Percentiles rank a stretch among this genome's conserved stretches.
phyloP scores from a whole-genome alignment of 23 tunicate genomes.

The Ciona savignyi region DNA sequence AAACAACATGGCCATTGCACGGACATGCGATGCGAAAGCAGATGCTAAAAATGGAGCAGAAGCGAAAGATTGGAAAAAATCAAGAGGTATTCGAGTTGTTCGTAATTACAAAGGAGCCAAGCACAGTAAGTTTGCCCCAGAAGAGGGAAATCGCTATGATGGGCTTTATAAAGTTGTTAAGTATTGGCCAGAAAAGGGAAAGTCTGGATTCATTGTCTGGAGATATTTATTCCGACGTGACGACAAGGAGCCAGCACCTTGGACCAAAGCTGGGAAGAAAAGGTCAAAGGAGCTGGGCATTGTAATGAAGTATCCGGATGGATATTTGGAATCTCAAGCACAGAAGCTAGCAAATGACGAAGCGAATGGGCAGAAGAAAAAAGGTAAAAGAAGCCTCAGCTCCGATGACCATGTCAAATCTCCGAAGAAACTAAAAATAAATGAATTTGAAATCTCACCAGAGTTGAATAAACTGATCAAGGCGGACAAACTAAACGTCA shows the following conservation, averaged over 20 bases:
- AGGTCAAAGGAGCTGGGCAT: conserved; percentile 61
- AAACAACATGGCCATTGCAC: conserved; percentile 80
- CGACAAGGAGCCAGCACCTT: conserved; percentile 89
- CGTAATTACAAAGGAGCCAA: conserved; percentile 83
- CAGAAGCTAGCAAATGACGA: conserved; percentile 32
- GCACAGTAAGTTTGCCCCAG: conserved; percentile 75
- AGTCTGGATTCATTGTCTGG: conserved; percentile 86
- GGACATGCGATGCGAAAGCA: conserved; percentile 70
- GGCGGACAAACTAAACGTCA: conserved; percentile 29
- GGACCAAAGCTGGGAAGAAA: conserved; percentile 86
- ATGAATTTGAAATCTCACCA: conserved; percentile 18
- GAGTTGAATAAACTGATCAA: conserved; percentile 32
- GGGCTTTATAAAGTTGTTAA: conserved; percentile 86
- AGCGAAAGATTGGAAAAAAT: conserved; percentile 78
- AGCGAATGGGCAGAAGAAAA: background rate
- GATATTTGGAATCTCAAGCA: conserved; percentile 63
- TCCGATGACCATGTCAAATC: background rate
- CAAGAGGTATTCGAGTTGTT: conserved; percentile 74
- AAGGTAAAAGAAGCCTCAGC: background rate
- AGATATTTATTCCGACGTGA: conserved; percentile 76
- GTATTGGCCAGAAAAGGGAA: conserved; percentile 92
- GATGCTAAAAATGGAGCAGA: conserved; percentile 62
- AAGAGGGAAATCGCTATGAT: conserved; percentile 90
- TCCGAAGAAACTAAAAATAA: conserved; percentile 39
- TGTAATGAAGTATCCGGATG: conserved; percentile 76